Evolutionary conservation across 1,140 invertebrate species (phyloP), one percentile per base, ranked within the genome.

Genomic region (Holotrichia oblita): DNA sequence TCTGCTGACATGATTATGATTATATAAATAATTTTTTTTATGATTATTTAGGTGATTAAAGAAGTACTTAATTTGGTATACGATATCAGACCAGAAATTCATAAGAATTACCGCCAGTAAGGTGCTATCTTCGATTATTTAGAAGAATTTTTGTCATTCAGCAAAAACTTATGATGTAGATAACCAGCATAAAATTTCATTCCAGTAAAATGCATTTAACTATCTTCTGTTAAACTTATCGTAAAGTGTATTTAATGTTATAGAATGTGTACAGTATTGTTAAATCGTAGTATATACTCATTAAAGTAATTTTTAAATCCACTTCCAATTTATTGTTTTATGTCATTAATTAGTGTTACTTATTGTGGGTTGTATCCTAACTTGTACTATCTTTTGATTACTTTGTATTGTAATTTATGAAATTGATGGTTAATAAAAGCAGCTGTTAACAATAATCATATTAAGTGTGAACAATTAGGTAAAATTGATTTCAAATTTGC

Each of bases 21-120:
- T n/a, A n/a, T 10, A 40, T 22, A 48, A 64, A 40, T 41, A 75
- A 79, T 42, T 6, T 77, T 79, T 77, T 27, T 27, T 79, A 59
- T 40, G 9, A 78, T 89, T 89, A 3, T n/a, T n/a, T 87, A 94
- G 92, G 94, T 97, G 12, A 96, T 97, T 85, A 87, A 90, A 83
- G 93, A 95, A 86, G 92, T 97, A 81, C 89, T 97, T 83, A 91
- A 93, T 79, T 89, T 95, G 85, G 95, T 97, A 14, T 96, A 96
- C 85, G 93, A 97, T 83, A 97, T 97, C 85, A 94, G 94, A 86
- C 95, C 96, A 8, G 94, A 96, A 88, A 89, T 97, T 78, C 96
- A 97, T 90, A 91, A 93, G 87, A 97, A 97, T 89, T 96, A 92
- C 85, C 91, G 90, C 10, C 22, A 24, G 14, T 76, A 76, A 76